Evolutionary conservation across 2,797 vertebrate genomes (phyloP).

Genomic region (Microctenopoma steveboyesi): DNA sequence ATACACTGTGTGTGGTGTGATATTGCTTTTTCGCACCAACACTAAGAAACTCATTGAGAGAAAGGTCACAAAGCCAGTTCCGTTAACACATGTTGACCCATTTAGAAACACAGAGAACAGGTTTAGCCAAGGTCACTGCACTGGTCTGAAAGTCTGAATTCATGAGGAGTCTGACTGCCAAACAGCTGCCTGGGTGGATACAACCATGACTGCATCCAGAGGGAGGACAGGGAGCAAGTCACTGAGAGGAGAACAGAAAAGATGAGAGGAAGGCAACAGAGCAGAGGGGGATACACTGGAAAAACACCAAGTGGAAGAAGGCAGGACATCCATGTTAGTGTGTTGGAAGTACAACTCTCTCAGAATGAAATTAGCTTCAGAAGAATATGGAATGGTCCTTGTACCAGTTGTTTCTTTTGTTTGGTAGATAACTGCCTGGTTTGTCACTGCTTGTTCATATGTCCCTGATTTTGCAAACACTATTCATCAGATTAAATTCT

Average conservation of each 20-base stretch:
- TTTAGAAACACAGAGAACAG: background rate
- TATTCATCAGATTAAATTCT: background rate
- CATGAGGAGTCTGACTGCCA: constrained; percentile 34
- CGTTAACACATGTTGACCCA: constrained; percentile 8
- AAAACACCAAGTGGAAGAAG: constrained; percentile 29
- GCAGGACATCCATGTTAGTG: constrained; percentile 13
- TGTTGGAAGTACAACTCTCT: background rate
- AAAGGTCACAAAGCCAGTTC: constrained; percentile 5
- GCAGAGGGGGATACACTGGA: constrained; percentile 28
- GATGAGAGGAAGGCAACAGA: constrained; percentile 35
- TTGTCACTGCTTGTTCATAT: background rate
- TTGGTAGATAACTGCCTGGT: background rate
- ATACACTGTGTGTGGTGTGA: background rate
- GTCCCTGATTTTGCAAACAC: background rate
- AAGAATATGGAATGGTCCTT: background rate
- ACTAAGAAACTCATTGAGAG: background rate
- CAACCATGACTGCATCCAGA: constrained; percentile 58
- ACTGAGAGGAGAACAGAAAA: constrained; percentile 48
- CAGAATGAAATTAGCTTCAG: background rate
- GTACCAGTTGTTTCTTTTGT: background rate
- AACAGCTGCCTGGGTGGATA: constrained; percentile 66
- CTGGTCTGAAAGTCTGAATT: constrained; percentile 28
- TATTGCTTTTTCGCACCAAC: background rate
- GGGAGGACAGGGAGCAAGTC: constrained; percentile 22
- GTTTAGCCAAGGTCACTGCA: constrained; percentile 39